Evolutionary conservation across 2,113 vertebrate species (phyloP).

Genomic region (Meriones unguiculatus): DNA sequence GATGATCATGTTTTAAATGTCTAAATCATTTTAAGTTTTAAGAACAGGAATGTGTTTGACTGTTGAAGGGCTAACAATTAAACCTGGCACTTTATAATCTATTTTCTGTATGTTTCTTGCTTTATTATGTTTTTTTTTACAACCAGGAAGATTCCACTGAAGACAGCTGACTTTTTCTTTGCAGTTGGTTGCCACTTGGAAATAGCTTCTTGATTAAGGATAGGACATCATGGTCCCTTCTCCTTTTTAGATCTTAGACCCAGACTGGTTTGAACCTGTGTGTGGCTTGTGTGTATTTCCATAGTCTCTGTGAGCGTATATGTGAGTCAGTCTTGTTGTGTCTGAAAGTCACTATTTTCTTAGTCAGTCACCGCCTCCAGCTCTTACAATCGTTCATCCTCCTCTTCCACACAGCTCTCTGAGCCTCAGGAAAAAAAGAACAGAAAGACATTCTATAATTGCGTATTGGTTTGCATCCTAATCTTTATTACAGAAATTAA

Average conservation of each 20-base stretch:
- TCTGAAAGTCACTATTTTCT: neutral
- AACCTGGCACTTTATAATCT: neutral
- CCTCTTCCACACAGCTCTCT: neutral
- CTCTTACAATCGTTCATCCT: neutral
- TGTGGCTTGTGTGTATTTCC: neutral
- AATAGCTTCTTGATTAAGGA: neutral
- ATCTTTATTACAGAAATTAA: neutral
- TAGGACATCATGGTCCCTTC: neutral
- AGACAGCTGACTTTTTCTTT: neutral
- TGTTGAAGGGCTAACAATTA: neutral
- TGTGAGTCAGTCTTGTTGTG: neutral
- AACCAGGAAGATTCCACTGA: neutral
- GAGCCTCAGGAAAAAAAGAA: neutral
- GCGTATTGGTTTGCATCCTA: neutral
- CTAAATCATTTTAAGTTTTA: neutral
- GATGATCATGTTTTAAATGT: neutral
- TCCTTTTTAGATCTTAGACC: neutral
- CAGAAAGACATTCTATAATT: neutral
- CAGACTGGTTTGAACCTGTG: neutral
- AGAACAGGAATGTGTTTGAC: neutral
- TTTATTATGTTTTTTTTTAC: neutral
- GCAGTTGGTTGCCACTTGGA: neutral
- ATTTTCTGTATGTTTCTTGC: neutral
- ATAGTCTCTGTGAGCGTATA: neutral
- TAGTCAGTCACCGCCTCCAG: neutral